These are phyloP conservation scores for Tenrec ecaudatus DNA, from an alignment of 2,113 vertebrate genomes.

Conservation along the genomic window DNA sequence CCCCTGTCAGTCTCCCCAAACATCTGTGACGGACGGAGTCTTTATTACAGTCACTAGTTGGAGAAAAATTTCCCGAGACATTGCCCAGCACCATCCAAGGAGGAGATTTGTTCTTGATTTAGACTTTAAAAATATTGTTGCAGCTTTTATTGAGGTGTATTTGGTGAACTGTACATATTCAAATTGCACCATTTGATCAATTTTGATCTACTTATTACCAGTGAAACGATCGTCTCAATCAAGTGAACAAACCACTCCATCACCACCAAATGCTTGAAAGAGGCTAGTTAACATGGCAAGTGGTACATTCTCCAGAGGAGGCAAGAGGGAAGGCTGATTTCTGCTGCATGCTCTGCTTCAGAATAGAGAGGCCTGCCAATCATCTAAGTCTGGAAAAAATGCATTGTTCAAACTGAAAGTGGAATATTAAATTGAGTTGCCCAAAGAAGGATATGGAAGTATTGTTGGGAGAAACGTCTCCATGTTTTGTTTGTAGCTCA, in stretches of 20 bases:
- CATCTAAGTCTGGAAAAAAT: conserved; percentile 27
- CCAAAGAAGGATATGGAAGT: neutral
- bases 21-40: neutral
- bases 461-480: neutral
- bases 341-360: neutral
- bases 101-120: neutral
- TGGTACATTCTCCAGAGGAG: neutral
- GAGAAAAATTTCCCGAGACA: neutral
- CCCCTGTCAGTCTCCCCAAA: neutral
- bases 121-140: neutral
- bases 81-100: neutral
- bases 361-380: neutral
- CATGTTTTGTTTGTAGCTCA: conserved; percentile 15
- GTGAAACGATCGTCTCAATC: neutral
- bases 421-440: neutral
- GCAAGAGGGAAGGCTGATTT: neutral
- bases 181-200: neutral
- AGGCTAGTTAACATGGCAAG: neutral
- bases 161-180: neutral
- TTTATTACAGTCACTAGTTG: neutral
- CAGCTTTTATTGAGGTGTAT: neutral
- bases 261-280: neutral
- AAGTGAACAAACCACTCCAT: neutral
- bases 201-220: neutral
- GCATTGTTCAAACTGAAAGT: conserved; percentile 15